phyloP scores from a whole-genome alignment of 2,113 vertebrate species.

The Neogobius melanostomus region DNA sequence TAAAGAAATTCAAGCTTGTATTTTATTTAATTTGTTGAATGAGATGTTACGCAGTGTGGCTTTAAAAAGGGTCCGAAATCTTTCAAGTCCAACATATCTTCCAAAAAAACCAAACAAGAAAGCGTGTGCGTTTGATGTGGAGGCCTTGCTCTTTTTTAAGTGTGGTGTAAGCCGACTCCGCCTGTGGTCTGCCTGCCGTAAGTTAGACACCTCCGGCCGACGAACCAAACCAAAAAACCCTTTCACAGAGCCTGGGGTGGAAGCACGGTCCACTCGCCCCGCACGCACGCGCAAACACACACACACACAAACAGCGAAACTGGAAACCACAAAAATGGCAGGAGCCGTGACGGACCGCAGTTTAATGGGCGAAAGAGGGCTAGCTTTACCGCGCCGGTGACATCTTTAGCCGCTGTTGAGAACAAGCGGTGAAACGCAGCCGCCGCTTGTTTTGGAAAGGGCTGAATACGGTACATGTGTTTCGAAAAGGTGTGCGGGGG shows the following conservation, averaged over 20 bases:
- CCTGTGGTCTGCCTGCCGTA: constrained; percentile 61
- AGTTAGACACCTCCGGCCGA: constrained; percentile 49
- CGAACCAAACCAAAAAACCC: constrained; percentile 17
- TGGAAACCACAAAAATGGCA: constrained; percentile 67
- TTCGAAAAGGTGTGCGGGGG: background rate
- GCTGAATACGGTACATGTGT: background rate
- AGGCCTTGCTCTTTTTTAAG: constrained; percentile 21
- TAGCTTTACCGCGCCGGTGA: constrained; percentile 37
- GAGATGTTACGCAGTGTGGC: too few species aligned
- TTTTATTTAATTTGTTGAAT: too few species aligned
- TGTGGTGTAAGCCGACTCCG: constrained; percentile 67
- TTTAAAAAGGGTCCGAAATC: too few species aligned
- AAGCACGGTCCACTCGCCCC: constrained; percentile 48
- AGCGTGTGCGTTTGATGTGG: constrained; percentile 20
- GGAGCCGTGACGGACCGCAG: constrained; percentile 34
- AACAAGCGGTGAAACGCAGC: constrained; percentile 23
- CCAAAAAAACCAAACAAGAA: constrained; percentile 9
- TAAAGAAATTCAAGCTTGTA: too few species aligned
- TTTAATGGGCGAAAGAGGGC: constrained; percentile 39
- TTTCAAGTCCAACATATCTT: too few species aligned
- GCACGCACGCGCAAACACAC: constrained; percentile 21
- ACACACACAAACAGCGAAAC: constrained; percentile 51
- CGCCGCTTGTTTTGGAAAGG: constrained; percentile 3
- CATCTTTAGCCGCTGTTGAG: constrained; percentile 48
- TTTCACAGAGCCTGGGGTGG: constrained; percentile 47